These are phyloP conservation scores for Nephrotoma flavescens DNA, from an alignment of 2,888 invertebrate species.

Conservation along the genomic window DNA sequence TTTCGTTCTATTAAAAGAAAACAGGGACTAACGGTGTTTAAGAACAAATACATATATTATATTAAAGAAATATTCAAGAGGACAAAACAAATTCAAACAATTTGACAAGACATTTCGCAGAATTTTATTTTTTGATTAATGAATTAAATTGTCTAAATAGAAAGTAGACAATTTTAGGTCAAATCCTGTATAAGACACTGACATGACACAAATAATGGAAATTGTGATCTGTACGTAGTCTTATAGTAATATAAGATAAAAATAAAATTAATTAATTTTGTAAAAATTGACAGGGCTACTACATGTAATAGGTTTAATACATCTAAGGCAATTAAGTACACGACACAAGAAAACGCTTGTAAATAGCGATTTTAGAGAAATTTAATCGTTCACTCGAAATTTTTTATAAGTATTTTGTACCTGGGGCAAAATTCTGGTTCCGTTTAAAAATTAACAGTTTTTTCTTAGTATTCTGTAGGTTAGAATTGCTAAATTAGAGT, in stretches of 20 bases:
- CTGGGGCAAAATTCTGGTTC: too few relatives aligned
- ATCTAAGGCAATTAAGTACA: too few relatives aligned
- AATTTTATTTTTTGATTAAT: background rate
- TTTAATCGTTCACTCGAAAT: too few relatives aligned
- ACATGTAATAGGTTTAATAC: background rate
- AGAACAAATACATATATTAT: too few relatives aligned
- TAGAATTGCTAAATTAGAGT: too few relatives aligned
- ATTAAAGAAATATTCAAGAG: background rate
- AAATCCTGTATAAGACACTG: background rate
- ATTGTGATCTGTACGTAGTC: background rate
- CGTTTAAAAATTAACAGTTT: too few relatives aligned
- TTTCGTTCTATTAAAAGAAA: background rate
- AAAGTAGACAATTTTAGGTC: background rate
- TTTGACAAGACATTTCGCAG: background rate
- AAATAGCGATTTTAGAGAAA: too few relatives aligned
- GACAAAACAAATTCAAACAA: background rate
- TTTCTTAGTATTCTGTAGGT: too few relatives aligned
- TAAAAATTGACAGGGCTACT: background rate
- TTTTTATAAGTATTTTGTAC: too few relatives aligned
- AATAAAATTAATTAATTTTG: background rate
- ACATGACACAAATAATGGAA: background rate
- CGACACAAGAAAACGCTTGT: too few relatives aligned
- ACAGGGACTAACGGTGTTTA: background rate
- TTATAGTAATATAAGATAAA: background rate
- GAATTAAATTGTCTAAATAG: background rate